Evolutionary conservation across 2,797 vertebrate species (phyloP).

Genomic region (Sylvilagus floridanus): DNA sequence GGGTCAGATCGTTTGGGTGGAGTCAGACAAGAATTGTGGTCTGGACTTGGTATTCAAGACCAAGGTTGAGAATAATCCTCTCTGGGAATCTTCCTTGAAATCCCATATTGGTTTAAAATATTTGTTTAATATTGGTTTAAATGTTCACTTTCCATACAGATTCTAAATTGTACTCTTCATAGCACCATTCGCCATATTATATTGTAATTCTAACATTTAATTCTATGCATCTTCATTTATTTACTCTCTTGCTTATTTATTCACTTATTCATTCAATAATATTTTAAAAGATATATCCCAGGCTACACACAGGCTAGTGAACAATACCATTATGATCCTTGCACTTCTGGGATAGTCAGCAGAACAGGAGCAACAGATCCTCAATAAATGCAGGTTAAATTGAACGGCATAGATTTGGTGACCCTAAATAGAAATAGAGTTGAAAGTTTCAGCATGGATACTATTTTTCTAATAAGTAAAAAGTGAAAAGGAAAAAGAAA

Average conservation of each 20-base stretch:
- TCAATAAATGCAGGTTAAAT: not conserved
- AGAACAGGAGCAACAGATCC: not conserved
- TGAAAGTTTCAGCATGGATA: not conserved
- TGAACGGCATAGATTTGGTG: not conserved
- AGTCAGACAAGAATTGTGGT: not conserved
- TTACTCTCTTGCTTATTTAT: not conserved
- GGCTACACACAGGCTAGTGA: not conserved
- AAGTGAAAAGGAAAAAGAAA: conserved; percentile 17
- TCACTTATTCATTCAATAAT: too few species aligned
- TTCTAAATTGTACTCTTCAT: not conserved
- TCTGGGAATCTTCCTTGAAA: not conserved
- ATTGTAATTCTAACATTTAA: not conserved
- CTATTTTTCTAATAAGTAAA: conserved; percentile 12
- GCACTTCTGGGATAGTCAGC: not conserved
- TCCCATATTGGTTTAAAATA: not conserved
- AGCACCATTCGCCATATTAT: not conserved
- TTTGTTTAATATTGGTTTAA: not conserved
- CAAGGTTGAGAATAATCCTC: not conserved
- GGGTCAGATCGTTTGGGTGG: not conserved
- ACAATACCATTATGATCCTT: not conserved
- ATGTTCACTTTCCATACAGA: not conserved
- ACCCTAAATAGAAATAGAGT: not conserved
- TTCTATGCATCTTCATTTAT: not conserved
- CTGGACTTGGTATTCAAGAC: not conserved
- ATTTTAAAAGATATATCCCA: not conserved